Percentiles rank a stretch among this genome's conserved stretches.
phyloP scores from a whole-genome alignment of 2,797 vertebrate genomes.

The Leptoclinus maculatus region DNA sequence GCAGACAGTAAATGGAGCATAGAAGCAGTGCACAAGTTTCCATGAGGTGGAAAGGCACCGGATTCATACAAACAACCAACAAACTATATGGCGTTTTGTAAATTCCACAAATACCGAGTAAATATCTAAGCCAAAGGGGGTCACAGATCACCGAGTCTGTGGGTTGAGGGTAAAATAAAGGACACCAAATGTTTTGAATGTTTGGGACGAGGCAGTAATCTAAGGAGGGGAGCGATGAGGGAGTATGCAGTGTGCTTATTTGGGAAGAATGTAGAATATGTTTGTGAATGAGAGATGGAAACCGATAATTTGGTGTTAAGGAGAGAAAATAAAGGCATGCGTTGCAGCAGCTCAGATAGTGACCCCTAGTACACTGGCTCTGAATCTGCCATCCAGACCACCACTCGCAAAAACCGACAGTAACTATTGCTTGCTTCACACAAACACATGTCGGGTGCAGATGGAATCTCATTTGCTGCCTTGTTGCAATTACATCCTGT shows the following conservation, averaged over 20 bases:
- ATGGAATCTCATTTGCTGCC: constrained; percentile 47
- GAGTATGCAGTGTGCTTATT: neutral
- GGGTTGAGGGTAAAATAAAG: constrained; percentile 8
- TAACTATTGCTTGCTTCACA: constrained; percentile 33
- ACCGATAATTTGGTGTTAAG: neutral
- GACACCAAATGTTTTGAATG: constrained; percentile 9
- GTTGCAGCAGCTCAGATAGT: constrained; percentile 10
- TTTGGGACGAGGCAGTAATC: constrained; percentile 6
- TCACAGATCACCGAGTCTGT: neutral
- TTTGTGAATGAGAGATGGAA: neutral
- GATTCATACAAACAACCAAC: constrained; percentile 23
- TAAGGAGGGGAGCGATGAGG: neutral
- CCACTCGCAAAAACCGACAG: constrained; percentile 4
- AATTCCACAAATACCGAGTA: constrained; percentile 6
- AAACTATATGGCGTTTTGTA: constrained; percentile 23
- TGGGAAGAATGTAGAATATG: constrained; percentile 12
- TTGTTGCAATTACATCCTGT: constrained; percentile 48
- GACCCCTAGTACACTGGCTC: constrained; percentile 10
- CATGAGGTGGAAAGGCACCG: constrained; percentile 19
- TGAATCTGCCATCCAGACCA: constrained; percentile 11
- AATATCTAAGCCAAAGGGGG: neutral
- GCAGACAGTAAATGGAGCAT: constrained; percentile 30
- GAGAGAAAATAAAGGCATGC: constrained; percentile 1
- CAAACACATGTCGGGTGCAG: constrained; percentile 56
- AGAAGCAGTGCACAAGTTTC: neutral